Evolutionary conservation across 1,140 invertebrate species (phyloP), one percentile per base, ranked within the genome.

Genomic region (Bombus vancouverensis): DNA sequence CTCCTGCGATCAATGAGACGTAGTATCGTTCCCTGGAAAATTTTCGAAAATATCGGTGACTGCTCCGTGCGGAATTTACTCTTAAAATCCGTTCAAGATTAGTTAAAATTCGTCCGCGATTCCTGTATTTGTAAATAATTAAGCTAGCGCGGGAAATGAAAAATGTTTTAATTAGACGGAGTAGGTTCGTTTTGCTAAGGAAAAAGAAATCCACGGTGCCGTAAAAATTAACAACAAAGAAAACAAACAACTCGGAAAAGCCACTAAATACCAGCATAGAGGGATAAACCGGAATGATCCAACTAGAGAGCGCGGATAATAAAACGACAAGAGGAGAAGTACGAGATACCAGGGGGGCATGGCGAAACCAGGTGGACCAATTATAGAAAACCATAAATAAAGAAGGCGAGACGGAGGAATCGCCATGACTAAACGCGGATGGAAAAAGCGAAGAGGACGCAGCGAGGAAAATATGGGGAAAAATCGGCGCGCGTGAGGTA

Each of bases 351-450:
- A 12, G 28, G 9, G 28, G 13, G 28, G 3, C 3, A 42, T 12
- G 6, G 42, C 39, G 25, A 42, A 42, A 34, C 37, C 71, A 62
- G 9, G 13, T 72, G 65, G 65, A 57, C 37, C 47, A 47, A 85
- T 76, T 76, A 80, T 22, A 37, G 72, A 65, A 47, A 32, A 18
- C 42, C 68, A 44, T 72, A 65, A 85, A 68, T 76, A 83, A 39
- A 85, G 34, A 74, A 57, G n/a, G 18, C 12, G 37, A 53, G 47
- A 25, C n/a, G 34, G 28, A 42, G 44, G 66, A 4, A 42, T n/a
- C n/a, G 39, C 4, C 5, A 22, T 13, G 44, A 34, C 25, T 44
- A 39, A 83, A 62, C 59, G 72, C 47, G 62, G 68, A 3, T 25
- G 32, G 70, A 44, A 25, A 42, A n/a, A 5, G 34, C 68, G 34